These are phyloP conservation scores for Falco peregrinus DNA, from an alignment of 2,797 vertebrate genomes.

Conservation along the genomic window DNA sequence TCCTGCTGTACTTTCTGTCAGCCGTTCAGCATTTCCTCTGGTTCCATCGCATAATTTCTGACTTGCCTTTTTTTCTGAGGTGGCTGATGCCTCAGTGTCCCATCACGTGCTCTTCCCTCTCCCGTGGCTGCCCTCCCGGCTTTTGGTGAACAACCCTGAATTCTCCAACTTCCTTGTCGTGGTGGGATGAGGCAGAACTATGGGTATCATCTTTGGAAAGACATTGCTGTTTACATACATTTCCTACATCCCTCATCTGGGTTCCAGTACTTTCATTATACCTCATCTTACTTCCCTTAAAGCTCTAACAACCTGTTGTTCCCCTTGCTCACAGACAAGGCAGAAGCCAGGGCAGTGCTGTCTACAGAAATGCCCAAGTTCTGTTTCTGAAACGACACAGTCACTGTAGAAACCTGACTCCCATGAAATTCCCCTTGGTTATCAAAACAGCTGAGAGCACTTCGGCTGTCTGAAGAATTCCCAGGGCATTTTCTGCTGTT, in stretches of 20 bases:
- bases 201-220: not conserved
- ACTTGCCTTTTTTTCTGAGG: not conserved
- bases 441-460: not conserved
- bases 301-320: not conserved
- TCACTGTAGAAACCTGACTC: not conserved
- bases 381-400: not conserved
- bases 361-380: not conserved
- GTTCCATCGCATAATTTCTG: not conserved
- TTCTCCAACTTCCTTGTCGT: not conserved
- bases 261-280: not conserved
- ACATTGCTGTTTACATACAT: rapidly evolving
- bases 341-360: not conserved
- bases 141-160: not conserved
- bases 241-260: not conserved
- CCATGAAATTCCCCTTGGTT: not conserved
- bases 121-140: not conserved
- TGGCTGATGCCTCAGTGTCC: not conserved
- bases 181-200: not conserved
- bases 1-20: not conserved
- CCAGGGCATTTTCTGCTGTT: not conserved
- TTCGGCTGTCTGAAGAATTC: not conserved
- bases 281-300: not conserved
- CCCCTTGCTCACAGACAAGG: not conserved
- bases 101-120: rapidly evolving
- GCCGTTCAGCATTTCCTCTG: not conserved